Evolutionary conservation across 2,113 vertebrate species (phyloP).

Genomic region (Aldabrachelys gigantea): DNA sequence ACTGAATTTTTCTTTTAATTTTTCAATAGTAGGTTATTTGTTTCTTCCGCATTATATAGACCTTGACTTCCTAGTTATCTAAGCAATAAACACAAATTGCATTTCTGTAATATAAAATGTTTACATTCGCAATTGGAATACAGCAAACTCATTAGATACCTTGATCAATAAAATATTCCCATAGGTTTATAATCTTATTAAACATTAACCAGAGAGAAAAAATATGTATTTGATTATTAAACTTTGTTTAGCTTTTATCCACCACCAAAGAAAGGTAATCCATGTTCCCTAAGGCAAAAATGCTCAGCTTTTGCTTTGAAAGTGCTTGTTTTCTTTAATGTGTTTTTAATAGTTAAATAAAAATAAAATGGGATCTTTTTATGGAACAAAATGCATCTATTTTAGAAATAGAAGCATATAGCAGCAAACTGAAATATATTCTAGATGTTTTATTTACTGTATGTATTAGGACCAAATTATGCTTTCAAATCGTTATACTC

Average conservation of each 20-base stretch:
- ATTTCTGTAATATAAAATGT: conserved; percentile 14
- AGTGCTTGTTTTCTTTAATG: not conserved
- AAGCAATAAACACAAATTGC: not conserved
- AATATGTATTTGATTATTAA: conserved; percentile 36
- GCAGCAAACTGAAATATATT: rapidly evolving
- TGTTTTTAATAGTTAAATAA: conserved; percentile 35
- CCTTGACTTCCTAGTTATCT: not conserved
- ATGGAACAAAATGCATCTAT: not conserved
- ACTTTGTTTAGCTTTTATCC: conserved; percentile 13
- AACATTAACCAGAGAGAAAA: conserved; percentile 41
- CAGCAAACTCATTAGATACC: not conserved
- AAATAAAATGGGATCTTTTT: not conserved
- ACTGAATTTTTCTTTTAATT: not conserved
- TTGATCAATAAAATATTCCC: not conserved
- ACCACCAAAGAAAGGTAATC: conserved; percentile 21
- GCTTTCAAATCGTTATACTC: not conserved
- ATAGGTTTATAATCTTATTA: not conserved
- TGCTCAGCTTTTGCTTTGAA: conserved; percentile 2
- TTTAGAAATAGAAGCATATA: not conserved
- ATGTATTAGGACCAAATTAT: not conserved
- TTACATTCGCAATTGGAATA: conserved; percentile 23
- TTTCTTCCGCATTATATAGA: not conserved
- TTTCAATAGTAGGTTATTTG: not conserved
- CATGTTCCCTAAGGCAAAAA: conserved; percentile 22
- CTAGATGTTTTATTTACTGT: not conserved